Percentiles rank a stretch among this genome's conserved stretches.
Evolutionary conservation across 2,113 vertebrate species (phyloP).

Genomic region (Cebus imitator): DNA sequence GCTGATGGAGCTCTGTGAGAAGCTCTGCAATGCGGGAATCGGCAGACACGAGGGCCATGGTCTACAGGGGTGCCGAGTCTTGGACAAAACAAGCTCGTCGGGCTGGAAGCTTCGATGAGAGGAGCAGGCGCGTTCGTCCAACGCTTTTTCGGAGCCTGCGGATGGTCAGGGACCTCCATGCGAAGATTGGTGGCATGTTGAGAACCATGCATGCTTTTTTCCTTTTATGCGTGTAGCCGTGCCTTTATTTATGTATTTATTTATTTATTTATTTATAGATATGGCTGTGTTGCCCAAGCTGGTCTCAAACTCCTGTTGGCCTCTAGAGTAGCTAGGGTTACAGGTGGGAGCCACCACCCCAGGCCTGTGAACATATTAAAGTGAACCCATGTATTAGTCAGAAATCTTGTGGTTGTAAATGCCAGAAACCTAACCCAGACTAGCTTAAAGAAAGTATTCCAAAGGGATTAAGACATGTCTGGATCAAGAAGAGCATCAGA

Average conservation of each 20-base stretch:
- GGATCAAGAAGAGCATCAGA: background rate
- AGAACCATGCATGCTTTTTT: slow-evolving; percentile 14
- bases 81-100: background rate
- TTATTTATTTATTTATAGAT: no score
- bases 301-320: no score
- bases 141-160: background rate
- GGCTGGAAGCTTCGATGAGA: background rate
- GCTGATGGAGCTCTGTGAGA: slow-evolving; percentile 92
- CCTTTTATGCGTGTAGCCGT: background rate
- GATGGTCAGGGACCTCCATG: background rate
- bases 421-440: background rate
- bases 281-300: no score
- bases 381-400: background rate
- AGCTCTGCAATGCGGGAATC: slow-evolving; percentile 93
- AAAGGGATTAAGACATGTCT: background rate
- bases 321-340: no score
- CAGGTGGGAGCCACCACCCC: no score
- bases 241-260: background rate
- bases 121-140: background rate
- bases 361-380: background rate
- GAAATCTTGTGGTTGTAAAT: background rate
- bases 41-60: slow-evolving; percentile 89
- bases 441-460: background rate
- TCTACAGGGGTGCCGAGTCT: slow-evolving; percentile 39
- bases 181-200: slow-evolving; percentile 17